Evolutionary conservation across 2,888 invertebrate species (phyloP), one percentile per base, ranked within the genome.

Genomic region (Polia nebulosa): DNA sequence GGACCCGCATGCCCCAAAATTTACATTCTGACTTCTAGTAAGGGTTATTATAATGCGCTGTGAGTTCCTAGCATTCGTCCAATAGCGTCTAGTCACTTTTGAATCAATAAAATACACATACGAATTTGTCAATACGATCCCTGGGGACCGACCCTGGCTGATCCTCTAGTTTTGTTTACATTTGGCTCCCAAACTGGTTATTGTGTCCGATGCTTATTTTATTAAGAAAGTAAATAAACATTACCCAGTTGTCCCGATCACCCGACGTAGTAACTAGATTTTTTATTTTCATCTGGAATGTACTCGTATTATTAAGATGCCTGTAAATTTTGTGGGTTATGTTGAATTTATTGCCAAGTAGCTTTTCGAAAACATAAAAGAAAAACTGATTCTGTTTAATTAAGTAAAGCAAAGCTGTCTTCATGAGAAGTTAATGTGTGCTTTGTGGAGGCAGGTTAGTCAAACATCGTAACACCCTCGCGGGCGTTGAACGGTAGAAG

Each of bases 401-500:
- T 53, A 55, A 73, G 59, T 52, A 63, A 68, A 58, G 36, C 7
- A 70, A 62, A 53, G 59, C 55, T 71, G 73, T 71, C 66, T 84
- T 75, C 64, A 61, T 72, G 69, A 82, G 83, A 84, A 85, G 79
- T 87, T 82, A 73, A 81, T 88, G 85, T 90, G 90, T 89, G 85
- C 78, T 83, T 81, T 85, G 84, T 85, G 85, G 81, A 90, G 86
- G 82, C 87, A 87, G 86, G 85, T 82, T 87, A 88, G 83, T 86
- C 85, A 94, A 93, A 94, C 88, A 94, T 83, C 84, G 88, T 89
- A 91, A 91, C 91, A 90, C 89, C 89, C 90, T 91, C 89, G 88
- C 89, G 82, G 87, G 90, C 89, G 90, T 91, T 87, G 90, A 93
- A 93, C 93, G 91, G 90, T 93, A 89, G 92, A 92, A 88, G 90